A percentile compares a stretch with the other conserved stretches of the same genome.
Conservation (phyloP, 1,140 invertebrate species). For the Caenorhabditis remanei region DNA sequence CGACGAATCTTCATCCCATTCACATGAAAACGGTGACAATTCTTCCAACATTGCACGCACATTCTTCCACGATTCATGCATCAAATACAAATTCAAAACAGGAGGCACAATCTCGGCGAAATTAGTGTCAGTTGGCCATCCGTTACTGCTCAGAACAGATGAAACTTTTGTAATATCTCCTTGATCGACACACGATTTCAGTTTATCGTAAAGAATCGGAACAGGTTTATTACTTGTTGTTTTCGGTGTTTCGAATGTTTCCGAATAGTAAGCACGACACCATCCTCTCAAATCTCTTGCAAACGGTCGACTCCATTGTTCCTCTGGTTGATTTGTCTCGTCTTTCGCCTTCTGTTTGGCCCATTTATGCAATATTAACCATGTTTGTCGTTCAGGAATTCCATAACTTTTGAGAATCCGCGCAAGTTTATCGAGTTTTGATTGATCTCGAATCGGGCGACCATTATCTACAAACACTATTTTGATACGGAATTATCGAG, state of each 20-base stretch:
- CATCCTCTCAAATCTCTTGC: constrained; percentile 41
- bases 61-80: constrained; percentile 44
- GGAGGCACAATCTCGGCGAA: neutral
- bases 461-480: constrained; percentile 8
- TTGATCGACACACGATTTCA: constrained; percentile 41
- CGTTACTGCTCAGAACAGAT: constrained; percentile 17
- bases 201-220: constrained; percentile 23
- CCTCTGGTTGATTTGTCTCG: neutral
- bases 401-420: constrained; percentile 37
- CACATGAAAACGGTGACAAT: neutral
- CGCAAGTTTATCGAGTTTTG: constrained; percentile 18
- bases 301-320: neutral
- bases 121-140: constrained; percentile 32
- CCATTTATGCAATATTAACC: constrained; percentile 15
- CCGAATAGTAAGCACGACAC: constrained; percentile 32
- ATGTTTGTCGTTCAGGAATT: constrained; percentile 16
- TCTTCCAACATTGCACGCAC: constrained; percentile 19
- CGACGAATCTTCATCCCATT: constrained; percentile 22
- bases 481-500: neutral
- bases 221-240: neutral
- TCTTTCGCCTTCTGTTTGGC: constrained; percentile 20
- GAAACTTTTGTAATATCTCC: constrained; percentile 43
- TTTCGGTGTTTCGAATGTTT: constrained; percentile 22
- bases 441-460: neutral
- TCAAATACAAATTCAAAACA: constrained; percentile 16